Percentiles rank a stretch among this genome's conserved stretches.
Evolutionary conservation across 1,140 invertebrate genomes (phyloP).

Genomic region (Ceratina australensis): DNA sequence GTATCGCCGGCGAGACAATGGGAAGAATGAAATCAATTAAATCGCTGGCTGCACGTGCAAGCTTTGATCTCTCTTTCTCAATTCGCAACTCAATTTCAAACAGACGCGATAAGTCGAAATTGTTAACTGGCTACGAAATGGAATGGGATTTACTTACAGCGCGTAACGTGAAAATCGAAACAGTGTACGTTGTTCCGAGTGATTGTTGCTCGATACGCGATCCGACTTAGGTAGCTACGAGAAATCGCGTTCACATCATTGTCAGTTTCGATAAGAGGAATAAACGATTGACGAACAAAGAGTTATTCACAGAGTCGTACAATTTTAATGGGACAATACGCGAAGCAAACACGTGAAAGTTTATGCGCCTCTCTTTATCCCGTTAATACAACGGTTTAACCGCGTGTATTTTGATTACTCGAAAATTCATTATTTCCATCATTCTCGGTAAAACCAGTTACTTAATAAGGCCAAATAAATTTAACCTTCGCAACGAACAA

Average conservation of each 20-base stretch:
- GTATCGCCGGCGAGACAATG: background rate
- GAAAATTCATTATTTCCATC: background rate
- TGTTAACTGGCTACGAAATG: background rate
- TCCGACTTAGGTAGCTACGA: background rate
- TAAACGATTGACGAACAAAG: slow-evolving; percentile 4
- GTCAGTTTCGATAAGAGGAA: background rate
- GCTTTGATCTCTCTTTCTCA: background rate
- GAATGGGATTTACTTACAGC: no score
- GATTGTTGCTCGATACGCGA: background rate
- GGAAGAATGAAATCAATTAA: background rate
- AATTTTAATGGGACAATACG: background rate
- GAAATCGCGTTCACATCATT: no score
- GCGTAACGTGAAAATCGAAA: background rate
- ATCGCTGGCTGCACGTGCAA: no score
- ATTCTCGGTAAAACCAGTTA: no score
- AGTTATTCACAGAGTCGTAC: background rate
- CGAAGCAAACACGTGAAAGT: slow-evolving; percentile 16
- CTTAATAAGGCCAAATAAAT: no score
- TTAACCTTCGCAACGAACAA: background rate
- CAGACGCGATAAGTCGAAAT: background rate
- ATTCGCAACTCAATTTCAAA: background rate
- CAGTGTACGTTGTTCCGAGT: background rate
- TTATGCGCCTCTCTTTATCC: slow-evolving; percentile 13
- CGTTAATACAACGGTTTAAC: background rate
- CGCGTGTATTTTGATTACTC: background rate